Percentiles rank a stretch among this genome's conserved stretches.
Conservation (phyloP, 2,797 vertebrate species). For the Florisuga fusca region DNA sequence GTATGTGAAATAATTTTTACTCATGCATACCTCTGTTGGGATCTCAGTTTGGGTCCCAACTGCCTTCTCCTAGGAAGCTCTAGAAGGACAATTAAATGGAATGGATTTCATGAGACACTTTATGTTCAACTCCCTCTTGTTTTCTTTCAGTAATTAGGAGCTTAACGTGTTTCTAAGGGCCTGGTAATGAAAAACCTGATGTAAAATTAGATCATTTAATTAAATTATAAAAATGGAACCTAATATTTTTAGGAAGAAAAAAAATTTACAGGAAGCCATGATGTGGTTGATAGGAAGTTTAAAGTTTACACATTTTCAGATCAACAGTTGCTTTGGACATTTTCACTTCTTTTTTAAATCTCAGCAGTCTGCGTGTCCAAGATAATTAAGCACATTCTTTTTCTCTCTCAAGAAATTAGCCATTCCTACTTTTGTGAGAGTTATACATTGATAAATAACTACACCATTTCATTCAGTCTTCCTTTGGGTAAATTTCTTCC, state of each 20-base stretch:
- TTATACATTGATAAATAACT: neutral
- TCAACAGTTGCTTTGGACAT: neutral
- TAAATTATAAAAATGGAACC: neutral
- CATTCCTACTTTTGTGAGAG: neutral
- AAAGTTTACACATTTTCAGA: neutral
- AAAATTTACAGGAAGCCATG: neutral
- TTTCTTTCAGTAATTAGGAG: neutral
- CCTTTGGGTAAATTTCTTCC: neutral
- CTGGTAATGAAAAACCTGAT: neutral
- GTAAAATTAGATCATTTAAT: neutral
- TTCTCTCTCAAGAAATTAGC: neutral
- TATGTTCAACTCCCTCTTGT: neutral
- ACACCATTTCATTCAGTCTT: neutral
- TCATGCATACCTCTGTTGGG: neutral
- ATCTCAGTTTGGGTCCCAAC: neutral
- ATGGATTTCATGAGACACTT: neutral
- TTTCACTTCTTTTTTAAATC: neutral
- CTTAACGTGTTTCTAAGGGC: neutral
- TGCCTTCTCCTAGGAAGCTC: neutral
- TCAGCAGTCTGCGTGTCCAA: neutral
- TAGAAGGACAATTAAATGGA: neutral
- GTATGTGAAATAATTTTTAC: neutral
- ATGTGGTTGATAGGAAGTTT: neutral
- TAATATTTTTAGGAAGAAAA: neutral
- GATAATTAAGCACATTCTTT: neutral